Base-by-base conservation (phyloP, 2,888 invertebrate species). In the Theretra japonica region DNA sequence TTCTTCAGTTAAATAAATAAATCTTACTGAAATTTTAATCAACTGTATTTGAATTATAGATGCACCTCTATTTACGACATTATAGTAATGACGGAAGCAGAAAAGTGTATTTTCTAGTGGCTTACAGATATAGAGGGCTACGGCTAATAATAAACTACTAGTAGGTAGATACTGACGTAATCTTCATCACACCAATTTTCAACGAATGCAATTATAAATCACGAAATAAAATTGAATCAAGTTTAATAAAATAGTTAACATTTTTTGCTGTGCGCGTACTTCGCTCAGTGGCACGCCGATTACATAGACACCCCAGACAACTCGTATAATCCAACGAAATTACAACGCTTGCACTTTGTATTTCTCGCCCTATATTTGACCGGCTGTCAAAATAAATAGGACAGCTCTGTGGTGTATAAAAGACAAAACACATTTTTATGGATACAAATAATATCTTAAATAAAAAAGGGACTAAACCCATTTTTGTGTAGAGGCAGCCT, bases 231-330 rank as follows among this genome's bases (percentile, higher is more conserved):
- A 53, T 53, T 53, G 7, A 53, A 19, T 17, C n/a, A 53, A 53
- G n/a, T 53, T 53, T 4, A 58, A 58, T 23, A 23, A 23, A 23
- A 58, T 2, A 4, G 15, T 23, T 58, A 23, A 58, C 23, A 19
- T 6, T 59, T 59, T 28, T 59, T 19, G 28, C 41, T 41, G 69
- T 21, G 30, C 57, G 17, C 23, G 17, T 58, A 74, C 72, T 77
- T 77, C 76, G 79, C 70, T 76, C 73, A 56, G 19, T 62, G 30
- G 73, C 77, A 78, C 77, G 76, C 77, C 78, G 82, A 84, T 80
- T 77, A 77, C 75, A 77, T 74, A 73, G 70, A 73, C 72, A 71
- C 73, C 58, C 41, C 21, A 71, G 68, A 70, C 74, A 74, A 71
- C 28, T 53, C 53, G 53, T 72, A 70, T 72, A 71, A 75, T 73